Percentiles rank a stretch among this genome's conserved stretches.
Evolutionary conservation across 2,113 vertebrate genomes (phyloP).

Genomic region (Heterotilapia buettikoferi): DNA sequence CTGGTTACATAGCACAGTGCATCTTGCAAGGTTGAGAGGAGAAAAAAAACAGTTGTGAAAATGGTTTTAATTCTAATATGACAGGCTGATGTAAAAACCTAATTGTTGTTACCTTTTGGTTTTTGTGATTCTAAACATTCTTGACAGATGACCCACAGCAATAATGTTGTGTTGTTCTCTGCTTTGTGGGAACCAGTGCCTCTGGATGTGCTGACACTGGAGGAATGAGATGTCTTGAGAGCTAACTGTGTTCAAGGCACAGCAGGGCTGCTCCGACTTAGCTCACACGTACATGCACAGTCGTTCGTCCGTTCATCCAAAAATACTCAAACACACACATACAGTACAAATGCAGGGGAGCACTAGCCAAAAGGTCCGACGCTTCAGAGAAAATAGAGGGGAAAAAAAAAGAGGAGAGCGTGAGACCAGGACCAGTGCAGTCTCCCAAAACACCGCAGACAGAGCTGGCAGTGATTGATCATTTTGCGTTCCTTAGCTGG

Average conservation of each 20-base stretch:
- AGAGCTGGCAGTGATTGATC: constrained; percentile 56
- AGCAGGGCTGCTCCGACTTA: constrained; percentile 63
- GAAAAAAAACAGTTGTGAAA: not conserved
- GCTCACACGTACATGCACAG: constrained; percentile 14
- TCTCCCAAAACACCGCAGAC: constrained; percentile 37
- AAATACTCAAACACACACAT: constrained; percentile 16
- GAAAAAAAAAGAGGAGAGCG: not conserved
- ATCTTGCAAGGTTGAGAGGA: not conserved
- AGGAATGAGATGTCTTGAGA: constrained; percentile 18
- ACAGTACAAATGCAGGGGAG: constrained; percentile 44
- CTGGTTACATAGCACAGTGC: constrained; percentile 31
- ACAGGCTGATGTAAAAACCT: not conserved
- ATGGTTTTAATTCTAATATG: not conserved
- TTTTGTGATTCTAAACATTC: constrained; percentile 1
- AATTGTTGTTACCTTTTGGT: constrained; percentile 1
- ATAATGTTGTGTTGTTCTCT: constrained; percentile 31
- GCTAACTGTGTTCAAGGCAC: constrained; percentile 63
- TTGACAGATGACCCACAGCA: constrained; percentile 3
- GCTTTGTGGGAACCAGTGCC: constrained; percentile 30
- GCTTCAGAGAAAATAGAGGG: not conserved
- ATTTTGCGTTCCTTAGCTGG: constrained; percentile 77
- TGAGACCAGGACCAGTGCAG: constrained; percentile 25
- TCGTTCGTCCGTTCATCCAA: not conserved
- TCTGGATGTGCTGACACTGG: not conserved
- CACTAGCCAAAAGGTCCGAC: constrained; percentile 36